Conservation (phyloP, 2,888 invertebrate species). For the Ligdia adustata region DNA sequence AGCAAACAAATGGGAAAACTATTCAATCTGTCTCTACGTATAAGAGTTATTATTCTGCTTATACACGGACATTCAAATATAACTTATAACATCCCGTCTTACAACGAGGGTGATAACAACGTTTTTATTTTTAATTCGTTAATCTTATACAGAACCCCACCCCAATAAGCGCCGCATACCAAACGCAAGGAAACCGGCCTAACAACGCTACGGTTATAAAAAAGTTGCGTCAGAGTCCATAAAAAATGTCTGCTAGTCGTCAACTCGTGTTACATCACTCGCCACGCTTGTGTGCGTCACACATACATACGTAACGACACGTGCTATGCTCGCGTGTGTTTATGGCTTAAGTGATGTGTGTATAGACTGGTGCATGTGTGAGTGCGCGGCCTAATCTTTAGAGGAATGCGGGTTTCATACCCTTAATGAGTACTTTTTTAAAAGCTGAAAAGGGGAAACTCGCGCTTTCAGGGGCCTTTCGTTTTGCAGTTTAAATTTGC, state of each 20-base stretch:
- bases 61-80: too few species aligned
- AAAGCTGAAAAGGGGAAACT: slow-evolving; percentile 75
- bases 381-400: slow-evolving; percentile 75
- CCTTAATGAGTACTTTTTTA: slow-evolving; percentile 74
- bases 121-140: too few species aligned
- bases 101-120: too few species aligned
- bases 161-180: slow-evolving; percentile 30
- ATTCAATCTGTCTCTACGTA: too few species aligned
- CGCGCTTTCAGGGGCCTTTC: slow-evolving; percentile 53
- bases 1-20: too few species aligned
- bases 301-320: slow-evolving; percentile 42
- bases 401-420: slow-evolving; percentile 80
- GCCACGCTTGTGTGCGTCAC: slow-evolving; percentile 44
- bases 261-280: slow-evolving; percentile 79
- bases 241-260: slow-evolving; percentile 82
- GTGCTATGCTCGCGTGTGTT: slow-evolving; percentile 38
- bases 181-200: slow-evolving; percentile 50
- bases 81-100: too few species aligned
- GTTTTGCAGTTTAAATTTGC: slow-evolving; percentile 31
- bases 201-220: slow-evolving; percentile 68
- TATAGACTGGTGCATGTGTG: slow-evolving; percentile 27
- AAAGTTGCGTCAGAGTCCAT: slow-evolving; percentile 81
- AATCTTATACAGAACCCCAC: slow-evolving; percentile 22
- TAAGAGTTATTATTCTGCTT: too few species aligned
- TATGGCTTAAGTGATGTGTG: slow-evolving; percentile 3